These are phyloP conservation scores for Crax fasciolata DNA, from an alignment of 2,797 vertebrate genomes.

Conservation along the genomic window DNA sequence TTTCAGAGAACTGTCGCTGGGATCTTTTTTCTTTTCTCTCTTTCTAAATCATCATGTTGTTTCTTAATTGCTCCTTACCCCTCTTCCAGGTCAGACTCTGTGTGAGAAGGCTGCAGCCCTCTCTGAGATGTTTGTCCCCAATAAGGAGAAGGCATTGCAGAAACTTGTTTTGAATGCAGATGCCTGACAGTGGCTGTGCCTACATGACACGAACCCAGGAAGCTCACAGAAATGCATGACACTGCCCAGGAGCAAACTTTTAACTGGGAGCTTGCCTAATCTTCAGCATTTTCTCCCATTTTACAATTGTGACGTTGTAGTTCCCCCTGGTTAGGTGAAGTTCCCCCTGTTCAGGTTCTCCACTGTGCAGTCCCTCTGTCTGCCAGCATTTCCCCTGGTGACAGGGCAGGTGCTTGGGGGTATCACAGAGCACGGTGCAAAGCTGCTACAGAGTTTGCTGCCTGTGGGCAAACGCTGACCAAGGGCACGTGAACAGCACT, in stretches of 20 bases:
- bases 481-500: background rate
- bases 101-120: background rate
- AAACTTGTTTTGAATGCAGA: background rate
- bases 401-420: background rate
- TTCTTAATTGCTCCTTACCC: background rate
- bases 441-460: fast-evolving
- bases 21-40: background rate
- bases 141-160: background rate
- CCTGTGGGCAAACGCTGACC: too few relatives aligned
- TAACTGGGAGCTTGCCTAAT: background rate
- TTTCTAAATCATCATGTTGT: background rate
- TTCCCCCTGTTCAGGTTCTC: background rate
- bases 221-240: background rate
- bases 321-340: background rate
- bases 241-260: background rate
- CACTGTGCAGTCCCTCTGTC: fast-evolving
- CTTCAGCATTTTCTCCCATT: background rate
- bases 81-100: background rate
- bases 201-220: fast-evolving
- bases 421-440: fast-evolving
- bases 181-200: background rate
- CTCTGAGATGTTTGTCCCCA: background rate
- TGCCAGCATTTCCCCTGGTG: background rate
- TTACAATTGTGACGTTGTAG: too few relatives aligned
- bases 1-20: background rate